Base-by-base conservation (phyloP, 2,797 vertebrate genomes). In the Brachyrhaphis roseni region DNA sequence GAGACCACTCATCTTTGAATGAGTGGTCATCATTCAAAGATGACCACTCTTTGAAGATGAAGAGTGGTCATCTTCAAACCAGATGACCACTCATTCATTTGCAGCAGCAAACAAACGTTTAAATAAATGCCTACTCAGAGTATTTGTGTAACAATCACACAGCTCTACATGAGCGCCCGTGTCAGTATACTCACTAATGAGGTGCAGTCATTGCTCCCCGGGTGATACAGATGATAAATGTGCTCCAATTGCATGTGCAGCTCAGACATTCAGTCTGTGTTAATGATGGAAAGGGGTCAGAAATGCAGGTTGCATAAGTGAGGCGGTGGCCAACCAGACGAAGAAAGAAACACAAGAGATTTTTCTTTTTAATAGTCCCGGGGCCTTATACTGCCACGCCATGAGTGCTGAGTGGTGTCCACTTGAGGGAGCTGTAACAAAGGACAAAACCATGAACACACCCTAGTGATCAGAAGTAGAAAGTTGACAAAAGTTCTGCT, bases 341-440 rank as follows among this genome's bases (percentile, higher is more conserved):
- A 45, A 86, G 43, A 82, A 88, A 85, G 39, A 82, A 88, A 77
- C 75, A 77, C 64, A 39, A 53, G 43, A 43, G 0, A 23, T 8
- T n/a, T n/a, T 28, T 43, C 12, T 70, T 70, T n/a, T 46, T 46
- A 78, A 72, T 76, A 20, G 83, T 88, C 86, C 87, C 83, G 10
- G 80, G 85, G 74, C 75, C 82, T 84, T 84, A 76, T 91, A 75
- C 83, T 85, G 84, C 75, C 64, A 66, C 75, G 57, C 78, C 83
- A 85, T 59, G 26, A 86, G 86, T 39, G 12, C 82, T 71, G 36
- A 62, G 1, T 45, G 51, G 43, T 84, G 80, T 91, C 90, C 94
- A 93, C 88, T 74, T 57, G 94, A 82, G 87, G 91, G 90, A 62
- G 72, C 93, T 94, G 88, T 68, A 92, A 89, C 76, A 93, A 78